phyloP scores from a whole-genome alignment of 23 tunicate species.

The Ascidia mentula region DNA sequence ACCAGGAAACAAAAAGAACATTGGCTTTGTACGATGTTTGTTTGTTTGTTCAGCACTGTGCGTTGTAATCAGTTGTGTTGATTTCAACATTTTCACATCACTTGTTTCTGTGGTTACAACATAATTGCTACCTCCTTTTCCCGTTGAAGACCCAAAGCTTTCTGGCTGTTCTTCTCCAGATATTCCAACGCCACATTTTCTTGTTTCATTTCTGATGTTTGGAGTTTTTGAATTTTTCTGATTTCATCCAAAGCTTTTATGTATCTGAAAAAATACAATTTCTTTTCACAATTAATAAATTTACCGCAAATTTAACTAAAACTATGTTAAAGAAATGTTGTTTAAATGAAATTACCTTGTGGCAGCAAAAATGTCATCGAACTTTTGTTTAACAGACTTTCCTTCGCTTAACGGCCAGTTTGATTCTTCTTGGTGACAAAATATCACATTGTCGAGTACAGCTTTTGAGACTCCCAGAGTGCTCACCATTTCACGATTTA shows the following conservation, averaged over 20 bases:
- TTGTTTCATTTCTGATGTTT: conserved; percentile 22
- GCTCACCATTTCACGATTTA: conserved; percentile 71
- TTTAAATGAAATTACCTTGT: conserved; percentile 47
- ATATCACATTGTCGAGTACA: conserved; percentile 80
- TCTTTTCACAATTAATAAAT: not conserved
- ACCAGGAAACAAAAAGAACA: too few relatives aligned
- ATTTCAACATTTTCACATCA: not conserved
- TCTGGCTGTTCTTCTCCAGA: conserved; percentile 34
- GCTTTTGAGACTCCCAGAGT: conserved; percentile 84
- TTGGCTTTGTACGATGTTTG: too few relatives aligned
- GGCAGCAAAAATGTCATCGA: conserved; percentile 93
- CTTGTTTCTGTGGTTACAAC: not conserved
- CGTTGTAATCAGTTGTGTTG: not conserved
- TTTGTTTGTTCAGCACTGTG: too few relatives aligned
- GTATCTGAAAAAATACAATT: conserved; percentile 31
- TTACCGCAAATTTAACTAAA: not conserved
- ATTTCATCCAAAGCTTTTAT: conserved; percentile 87
- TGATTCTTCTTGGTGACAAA: conserved; percentile 95
- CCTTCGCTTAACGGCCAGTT: conserved; percentile 91
- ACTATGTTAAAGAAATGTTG: not conserved
- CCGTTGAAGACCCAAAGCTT: conserved; percentile 13
- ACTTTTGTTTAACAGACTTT: conserved; percentile 72
- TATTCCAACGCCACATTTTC: conserved; percentile 43
- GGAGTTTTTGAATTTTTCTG: conserved; percentile 47
- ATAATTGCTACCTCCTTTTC: not conserved